These are phyloP conservation scores for Esperia sulphurella DNA, from an alignment of 2,888 invertebrate species.

Conservation along the genomic window DNA sequence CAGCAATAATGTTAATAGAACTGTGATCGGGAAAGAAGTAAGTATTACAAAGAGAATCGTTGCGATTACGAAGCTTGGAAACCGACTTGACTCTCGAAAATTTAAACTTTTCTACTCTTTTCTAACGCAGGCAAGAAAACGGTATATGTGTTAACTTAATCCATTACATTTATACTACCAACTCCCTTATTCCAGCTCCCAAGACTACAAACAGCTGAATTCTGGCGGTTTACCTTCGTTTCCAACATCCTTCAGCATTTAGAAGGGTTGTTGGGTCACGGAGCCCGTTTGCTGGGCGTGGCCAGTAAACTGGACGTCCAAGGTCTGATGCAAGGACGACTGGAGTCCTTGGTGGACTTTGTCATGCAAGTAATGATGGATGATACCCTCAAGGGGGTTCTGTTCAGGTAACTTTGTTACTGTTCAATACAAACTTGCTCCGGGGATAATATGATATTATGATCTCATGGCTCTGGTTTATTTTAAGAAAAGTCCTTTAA, in stretches of 20 bases:
- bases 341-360: conserved; percentile 62
- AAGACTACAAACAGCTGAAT: conserved; percentile 56
- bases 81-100: no score
- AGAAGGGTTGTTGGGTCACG: conserved; percentile 52
- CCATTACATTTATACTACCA: background rate
- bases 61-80: no score
- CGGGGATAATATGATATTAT: no score
- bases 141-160: no score
- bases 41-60: conserved; percentile 19
- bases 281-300: conserved; percentile 60
- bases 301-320: conserved; percentile 60
- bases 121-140: no score
- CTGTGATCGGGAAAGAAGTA: conserved; percentile 39
- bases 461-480: no score
- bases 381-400: conserved; percentile 59
- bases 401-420: conserved; percentile 52
- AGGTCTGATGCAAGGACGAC: conserved; percentile 38
- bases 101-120: no score
- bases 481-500: no score
- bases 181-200: conserved; percentile 39
- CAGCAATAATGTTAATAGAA: conserved; percentile 33
- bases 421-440: background rate
- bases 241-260: conserved; percentile 57
- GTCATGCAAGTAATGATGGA: conserved; percentile 63
- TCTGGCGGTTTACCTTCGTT: conserved; percentile 71